A percentile compares a stretch with the other conserved stretches of the same genome.
Conservation (phyloP, 2,888 invertebrate species). For the Agonopterix heracliana region DNA sequence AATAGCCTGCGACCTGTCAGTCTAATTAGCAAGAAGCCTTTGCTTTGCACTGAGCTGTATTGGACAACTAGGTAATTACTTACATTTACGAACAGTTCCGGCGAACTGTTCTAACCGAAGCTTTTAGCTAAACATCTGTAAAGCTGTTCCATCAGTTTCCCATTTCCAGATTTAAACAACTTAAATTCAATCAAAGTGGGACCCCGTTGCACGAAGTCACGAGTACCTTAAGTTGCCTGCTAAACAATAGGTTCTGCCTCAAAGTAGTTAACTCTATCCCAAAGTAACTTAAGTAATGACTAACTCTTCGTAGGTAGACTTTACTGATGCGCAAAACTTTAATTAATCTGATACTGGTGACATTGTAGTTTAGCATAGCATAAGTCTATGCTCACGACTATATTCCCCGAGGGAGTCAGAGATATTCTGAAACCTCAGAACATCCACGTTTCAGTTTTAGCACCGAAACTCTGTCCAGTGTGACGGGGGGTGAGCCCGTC, state of each 20-base stretch:
- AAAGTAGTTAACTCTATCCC: conserved; percentile 41
- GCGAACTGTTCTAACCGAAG: too few relatives aligned
- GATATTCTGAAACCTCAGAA: too few relatives aligned
- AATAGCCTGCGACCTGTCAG: too few relatives aligned
- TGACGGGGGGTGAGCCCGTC: too few relatives aligned
- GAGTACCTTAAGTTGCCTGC: conserved; percentile 39
- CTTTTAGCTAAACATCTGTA: background rate
- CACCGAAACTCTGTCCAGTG: too few relatives aligned
- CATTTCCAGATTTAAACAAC: conserved; percentile 22
- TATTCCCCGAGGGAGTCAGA: too few relatives aligned
- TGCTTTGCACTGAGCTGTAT: too few relatives aligned
- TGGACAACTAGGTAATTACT: too few relatives aligned
- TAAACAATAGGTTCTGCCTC: conserved; percentile 42
- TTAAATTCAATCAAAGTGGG: conserved; percentile 37
- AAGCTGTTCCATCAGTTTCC: conserved; percentile 3
- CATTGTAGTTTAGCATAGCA: background rate
- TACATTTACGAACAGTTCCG: too few relatives aligned
- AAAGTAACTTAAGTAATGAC: conserved; percentile 42
- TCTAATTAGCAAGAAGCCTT: too few relatives aligned
- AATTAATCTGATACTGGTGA: conserved; percentile 42
- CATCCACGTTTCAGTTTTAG: too few relatives aligned
- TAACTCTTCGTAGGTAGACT: conserved; percentile 34
- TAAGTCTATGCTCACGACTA: too few relatives aligned
- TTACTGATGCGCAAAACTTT: conserved; percentile 34
- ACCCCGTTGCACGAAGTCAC: conserved; percentile 30